phyloP scores from a whole-genome alignment of 2,888 invertebrate species.

The Nezara viridula region DNA sequence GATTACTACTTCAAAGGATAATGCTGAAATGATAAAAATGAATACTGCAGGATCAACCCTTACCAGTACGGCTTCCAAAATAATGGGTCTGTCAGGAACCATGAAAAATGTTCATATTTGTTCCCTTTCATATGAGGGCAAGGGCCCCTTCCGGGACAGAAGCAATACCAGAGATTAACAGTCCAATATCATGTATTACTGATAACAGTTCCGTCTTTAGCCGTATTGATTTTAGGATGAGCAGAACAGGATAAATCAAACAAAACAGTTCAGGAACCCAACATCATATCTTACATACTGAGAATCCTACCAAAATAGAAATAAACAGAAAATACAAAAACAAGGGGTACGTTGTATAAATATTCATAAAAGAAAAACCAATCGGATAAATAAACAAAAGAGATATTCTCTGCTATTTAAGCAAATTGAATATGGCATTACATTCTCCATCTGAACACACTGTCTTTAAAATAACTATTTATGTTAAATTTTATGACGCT shows the following conservation, averaged over 20 bases:
- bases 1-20: background rate
- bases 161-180: background rate
- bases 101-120: conserved; percentile 33
- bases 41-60: background rate
- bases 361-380: no score
- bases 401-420: no score
- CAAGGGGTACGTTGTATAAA: no score
- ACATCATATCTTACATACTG: background rate
- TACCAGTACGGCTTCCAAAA: background rate
- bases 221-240: background rate
- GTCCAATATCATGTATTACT: background rate
- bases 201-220: background rate
- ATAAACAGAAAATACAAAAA: no score
- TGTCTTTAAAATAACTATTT: no score
- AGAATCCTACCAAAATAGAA: background rate
- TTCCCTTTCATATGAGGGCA: background rate
- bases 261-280: no score
- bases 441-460: no score
- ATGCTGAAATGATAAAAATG: background rate
- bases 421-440: no score
- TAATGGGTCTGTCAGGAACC: background rate
- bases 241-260: background rate
- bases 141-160: background rate
- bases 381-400: no score
- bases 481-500: no score